Conservation (phyloP, 2,888 invertebrate genomes). For the Margaritifera margaritifera region DNA sequence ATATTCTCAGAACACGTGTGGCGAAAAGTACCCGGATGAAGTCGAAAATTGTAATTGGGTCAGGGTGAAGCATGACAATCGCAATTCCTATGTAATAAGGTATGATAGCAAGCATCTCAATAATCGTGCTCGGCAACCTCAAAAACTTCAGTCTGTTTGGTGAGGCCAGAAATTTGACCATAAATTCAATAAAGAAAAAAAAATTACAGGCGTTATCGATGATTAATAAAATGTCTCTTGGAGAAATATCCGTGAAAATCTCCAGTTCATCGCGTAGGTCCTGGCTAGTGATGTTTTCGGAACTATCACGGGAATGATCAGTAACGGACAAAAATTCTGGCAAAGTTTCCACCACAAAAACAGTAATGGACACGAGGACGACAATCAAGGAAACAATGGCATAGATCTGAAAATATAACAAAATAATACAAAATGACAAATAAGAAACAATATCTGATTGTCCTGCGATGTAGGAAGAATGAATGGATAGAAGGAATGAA, state of each 20-base stretch:
- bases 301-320: constrained; percentile 34
- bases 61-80: constrained; percentile 41
- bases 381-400: constrained; percentile 43
- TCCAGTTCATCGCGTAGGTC: constrained; percentile 47
- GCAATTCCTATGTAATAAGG: constrained; percentile 53
- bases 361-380: constrained; percentile 48
- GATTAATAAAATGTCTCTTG: constrained; percentile 42
- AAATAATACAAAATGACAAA: too few relatives aligned
- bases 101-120: constrained; percentile 45
- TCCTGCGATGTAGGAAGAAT: too few relatives aligned
- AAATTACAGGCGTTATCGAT: constrained; percentile 51
- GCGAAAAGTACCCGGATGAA: constrained; percentile 47
- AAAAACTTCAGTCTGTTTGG: constrained; percentile 46
- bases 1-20: constrained; percentile 46
- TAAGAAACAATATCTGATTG: not conserved
- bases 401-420: constrained; percentile 40
- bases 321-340: constrained; percentile 48
- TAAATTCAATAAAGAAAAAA: constrained; percentile 49
- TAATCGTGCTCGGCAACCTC: constrained; percentile 41
- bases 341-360: constrained; percentile 52
- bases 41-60: constrained; percentile 41
- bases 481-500: too few relatives aligned
- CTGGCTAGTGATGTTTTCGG: constrained; percentile 40
- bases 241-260: constrained; percentile 44
- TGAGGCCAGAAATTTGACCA: constrained; percentile 45